phyloP scores from a whole-genome alignment of 2,113 vertebrate genomes.

The Dascyllus trimaculatus region DNA sequence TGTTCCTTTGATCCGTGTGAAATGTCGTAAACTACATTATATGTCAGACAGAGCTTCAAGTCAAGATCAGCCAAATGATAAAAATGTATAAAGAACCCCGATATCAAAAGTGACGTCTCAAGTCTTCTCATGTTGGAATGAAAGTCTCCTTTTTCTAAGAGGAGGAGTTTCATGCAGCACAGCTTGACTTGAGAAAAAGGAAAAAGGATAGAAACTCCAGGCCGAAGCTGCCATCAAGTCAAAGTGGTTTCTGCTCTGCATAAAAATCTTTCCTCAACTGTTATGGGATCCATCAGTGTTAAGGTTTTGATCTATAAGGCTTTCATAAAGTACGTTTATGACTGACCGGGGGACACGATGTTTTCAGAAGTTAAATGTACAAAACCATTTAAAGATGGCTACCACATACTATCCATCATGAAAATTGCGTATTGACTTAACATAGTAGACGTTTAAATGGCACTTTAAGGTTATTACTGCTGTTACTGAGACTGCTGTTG shows the following conservation, averaged over 20 bases:
- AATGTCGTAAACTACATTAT: too few species aligned
- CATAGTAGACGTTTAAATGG: neutral
- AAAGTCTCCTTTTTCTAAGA: neutral
- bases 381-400: neutral
- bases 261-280: neutral
- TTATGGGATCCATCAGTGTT: neutral
- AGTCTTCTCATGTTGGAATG: neutral
- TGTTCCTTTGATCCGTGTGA: too few species aligned
- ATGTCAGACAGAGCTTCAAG: too few species aligned
- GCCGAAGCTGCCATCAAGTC: neutral
- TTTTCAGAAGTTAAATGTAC: neutral
- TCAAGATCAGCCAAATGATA: too few species aligned
- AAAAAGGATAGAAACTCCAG: neutral
- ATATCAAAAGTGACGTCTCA: neutral
- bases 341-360: neutral
- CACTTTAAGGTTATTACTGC: neutral
- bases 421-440: neutral
- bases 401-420: neutral
- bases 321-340: neutral
- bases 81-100: too few species aligned
- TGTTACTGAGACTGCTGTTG: too few species aligned
- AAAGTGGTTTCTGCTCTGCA: neutral
- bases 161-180: neutral
- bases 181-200: neutral
- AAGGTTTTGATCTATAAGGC: slow-evolving; percentile 11